Evolutionary conservation across 2,797 vertebrate species (phyloP), one percentile per base, ranked within the genome.

Genomic region (Picus viridis): DNA sequence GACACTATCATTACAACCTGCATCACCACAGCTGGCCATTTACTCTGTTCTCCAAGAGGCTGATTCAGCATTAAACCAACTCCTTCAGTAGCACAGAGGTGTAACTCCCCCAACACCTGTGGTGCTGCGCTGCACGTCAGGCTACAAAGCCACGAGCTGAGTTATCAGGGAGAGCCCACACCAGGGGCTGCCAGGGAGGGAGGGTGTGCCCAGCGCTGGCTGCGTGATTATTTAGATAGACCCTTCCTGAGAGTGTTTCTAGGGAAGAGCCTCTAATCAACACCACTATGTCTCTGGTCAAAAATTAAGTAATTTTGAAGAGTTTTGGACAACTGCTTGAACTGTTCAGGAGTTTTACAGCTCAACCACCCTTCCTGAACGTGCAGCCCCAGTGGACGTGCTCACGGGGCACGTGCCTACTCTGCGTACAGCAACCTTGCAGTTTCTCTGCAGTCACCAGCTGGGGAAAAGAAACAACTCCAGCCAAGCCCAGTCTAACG

Each of bases 101-200:
- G 32, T 13, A 91, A 78, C 27, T 62, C 88, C 67, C 89, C 70
- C 49, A 84, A 61, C 1, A 30, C 64, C 17, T 57, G 36, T 43
- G 83, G 36, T 15, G 58, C 79, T 86, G 7, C 32, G 59, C 39
- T 23, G 29, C 26, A 71, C 4, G 11, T 61, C 80, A 88, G 43
- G 53, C 56, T 78, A 30, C 80, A 34, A 70, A 93, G 56, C 72
- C 67, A 92, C 2, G 70, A 34, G 47, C 22, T 83, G 27, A 70
- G 63, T 94, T 97, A 97, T 97, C 97, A 87, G 89, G 57, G 36
- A 34, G 54, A 61, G 80, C 82, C 30, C 93, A 96, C 72, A 79
- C 61, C 85, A 75, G 51, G 59, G 56, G 47, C 51, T 93, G 86
- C 74, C 75, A 67, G 83, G 24, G 2, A 15, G 64, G 5, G 47